These are phyloP conservation scores for Metaphire vulgaris DNA, from an alignment of 1,140 invertebrate species.

Conservation along the genomic window DNA sequence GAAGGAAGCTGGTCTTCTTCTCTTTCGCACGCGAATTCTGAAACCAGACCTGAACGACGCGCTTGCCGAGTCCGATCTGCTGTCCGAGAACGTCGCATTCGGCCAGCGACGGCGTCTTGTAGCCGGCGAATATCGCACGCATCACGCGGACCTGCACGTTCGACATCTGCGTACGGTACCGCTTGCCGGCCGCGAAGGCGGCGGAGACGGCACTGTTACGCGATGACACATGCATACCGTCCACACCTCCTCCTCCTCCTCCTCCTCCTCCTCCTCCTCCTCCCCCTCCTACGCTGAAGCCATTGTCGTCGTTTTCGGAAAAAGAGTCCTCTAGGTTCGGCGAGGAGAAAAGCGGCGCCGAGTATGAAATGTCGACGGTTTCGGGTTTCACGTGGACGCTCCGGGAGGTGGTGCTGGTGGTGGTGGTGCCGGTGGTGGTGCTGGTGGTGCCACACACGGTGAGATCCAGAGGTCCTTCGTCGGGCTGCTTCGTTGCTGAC, in stretches of 20 bases:
- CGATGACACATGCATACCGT: not conserved
- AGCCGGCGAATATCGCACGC: slow-evolving; percentile 87
- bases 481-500: slow-evolving; percentile 15
- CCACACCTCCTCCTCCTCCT: too few relatives aligned
- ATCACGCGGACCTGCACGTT: slow-evolving; percentile 79
- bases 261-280: too few relatives aligned
- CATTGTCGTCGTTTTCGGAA: not conserved
- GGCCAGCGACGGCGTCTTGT: slow-evolving; percentile 98
- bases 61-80: slow-evolving; percentile 82
- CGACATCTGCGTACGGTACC: slow-evolving; percentile 85
- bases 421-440: too few relatives aligned
- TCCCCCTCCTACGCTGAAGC: too few relatives aligned
- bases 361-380: not conserved
- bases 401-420: not conserved
- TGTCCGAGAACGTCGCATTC: slow-evolving; percentile 89
- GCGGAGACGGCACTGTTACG: not conserved
- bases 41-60: slow-evolving; percentile 93
- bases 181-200: slow-evolving; percentile 54
- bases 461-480: not conserved
- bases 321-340: not conserved
- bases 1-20: slow-evolving; percentile 63
- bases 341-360: too few relatives aligned
- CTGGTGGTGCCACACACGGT: too few relatives aligned
- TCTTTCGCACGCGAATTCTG: slow-evolving; percentile 97
- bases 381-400: not conserved